These are phyloP conservation scores for Bugula neritina DNA, from an alignment of 2,888 invertebrate species.

Conservation along the genomic window DNA sequence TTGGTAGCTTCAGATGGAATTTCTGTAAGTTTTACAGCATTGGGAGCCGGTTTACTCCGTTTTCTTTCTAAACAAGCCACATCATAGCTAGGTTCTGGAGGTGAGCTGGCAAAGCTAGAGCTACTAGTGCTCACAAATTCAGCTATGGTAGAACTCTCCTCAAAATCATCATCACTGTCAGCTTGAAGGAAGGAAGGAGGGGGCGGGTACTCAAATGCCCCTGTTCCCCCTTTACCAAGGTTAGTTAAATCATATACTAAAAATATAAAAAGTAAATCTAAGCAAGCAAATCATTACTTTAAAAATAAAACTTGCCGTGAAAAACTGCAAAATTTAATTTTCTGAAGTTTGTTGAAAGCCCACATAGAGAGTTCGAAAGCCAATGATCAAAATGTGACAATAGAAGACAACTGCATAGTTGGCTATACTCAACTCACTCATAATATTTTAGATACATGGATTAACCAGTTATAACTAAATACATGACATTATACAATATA, in stretches of 20 bases:
- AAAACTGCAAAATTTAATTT: too few relatives aligned
- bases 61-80: not conserved
- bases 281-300: too few relatives aligned
- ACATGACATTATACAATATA: too few relatives aligned
- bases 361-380: too few relatives aligned
- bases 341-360: too few relatives aligned
- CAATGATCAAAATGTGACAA: too few relatives aligned
- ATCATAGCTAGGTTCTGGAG: not conserved
- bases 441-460: too few relatives aligned
- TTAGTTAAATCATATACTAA: conserved; percentile 17
- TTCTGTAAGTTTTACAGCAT: not conserved
- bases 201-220: conserved; percentile 21
- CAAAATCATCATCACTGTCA: not conserved
- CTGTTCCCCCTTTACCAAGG: not conserved
- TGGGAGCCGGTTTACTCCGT: not conserved
- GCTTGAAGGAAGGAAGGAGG: conserved; percentile 9
- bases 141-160: not conserved
- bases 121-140: conserved; percentile 7
- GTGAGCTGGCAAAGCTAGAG: conserved; percentile 8
- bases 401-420: too few relatives aligned
- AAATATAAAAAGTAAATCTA: too few relatives aligned
- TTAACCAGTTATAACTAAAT: too few relatives aligned
- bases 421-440: too few relatives aligned
- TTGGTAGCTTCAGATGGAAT: not conserved
- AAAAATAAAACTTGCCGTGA: too few relatives aligned